Conservation (phyloP, 2,888 invertebrate species). For the Actias luna region DNA sequence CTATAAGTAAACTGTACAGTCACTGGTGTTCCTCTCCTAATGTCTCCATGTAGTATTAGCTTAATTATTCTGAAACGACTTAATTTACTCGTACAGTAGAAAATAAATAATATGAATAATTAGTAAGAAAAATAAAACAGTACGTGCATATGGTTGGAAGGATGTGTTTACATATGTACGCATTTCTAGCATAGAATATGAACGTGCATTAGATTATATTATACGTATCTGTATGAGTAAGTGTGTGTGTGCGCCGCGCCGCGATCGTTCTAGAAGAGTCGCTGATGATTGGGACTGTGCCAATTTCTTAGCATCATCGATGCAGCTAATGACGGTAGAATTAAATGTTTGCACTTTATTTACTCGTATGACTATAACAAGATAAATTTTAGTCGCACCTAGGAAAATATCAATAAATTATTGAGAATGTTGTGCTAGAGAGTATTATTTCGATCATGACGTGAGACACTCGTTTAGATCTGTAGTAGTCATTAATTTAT, state of each 20-base stretch:
- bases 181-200: background rate
- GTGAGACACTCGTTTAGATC: conserved; percentile 70
- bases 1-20: conserved; percentile 73
- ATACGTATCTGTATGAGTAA: conserved; percentile 11
- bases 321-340: conserved; percentile 77
- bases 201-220: conserved; percentile 12
- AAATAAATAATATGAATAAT: conserved; percentile 54
- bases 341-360: conserved; percentile 84
- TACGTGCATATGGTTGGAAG: conserved; percentile 43
- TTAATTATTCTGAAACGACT: conserved; percentile 58
- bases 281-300: conserved; percentile 76
- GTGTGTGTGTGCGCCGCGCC: conserved; percentile 22
- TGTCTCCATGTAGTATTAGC: conserved; percentile 73
- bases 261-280: conserved; percentile 24
- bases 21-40: conserved; percentile 79
- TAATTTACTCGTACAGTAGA: conserved; percentile 63
- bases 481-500: conserved; percentile 80
- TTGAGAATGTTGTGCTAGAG: conserved; percentile 82
- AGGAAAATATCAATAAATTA: conserved; percentile 82
- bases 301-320: conserved; percentile 77
- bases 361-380: conserved; percentile 76
- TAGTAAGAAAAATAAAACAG: conserved; percentile 45
- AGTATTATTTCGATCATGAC: conserved; percentile 71
- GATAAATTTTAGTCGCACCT: conserved; percentile 81
- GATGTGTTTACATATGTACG: conserved; percentile 23